Percentiles rank a stretch among this genome's conserved stretches.
phyloP scores from a whole-genome alignment of 2,797 vertebrate species.

The Notoglanidium macrostoma region DNA sequence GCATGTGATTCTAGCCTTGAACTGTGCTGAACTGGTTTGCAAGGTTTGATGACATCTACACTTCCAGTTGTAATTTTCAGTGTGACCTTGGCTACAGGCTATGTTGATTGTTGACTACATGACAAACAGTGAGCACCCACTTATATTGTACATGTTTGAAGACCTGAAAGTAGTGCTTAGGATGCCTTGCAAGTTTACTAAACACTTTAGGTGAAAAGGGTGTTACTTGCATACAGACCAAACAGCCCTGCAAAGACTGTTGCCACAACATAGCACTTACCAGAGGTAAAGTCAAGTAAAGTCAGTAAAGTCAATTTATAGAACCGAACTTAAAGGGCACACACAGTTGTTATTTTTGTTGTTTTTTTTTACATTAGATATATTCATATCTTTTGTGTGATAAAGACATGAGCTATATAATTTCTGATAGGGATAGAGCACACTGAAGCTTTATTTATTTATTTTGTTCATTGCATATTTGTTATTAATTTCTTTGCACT shows the following conservation, averaged over 20 bases:
- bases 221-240: conserved; percentile 8
- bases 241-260: conserved; percentile 18
- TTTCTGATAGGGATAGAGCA: not conserved
- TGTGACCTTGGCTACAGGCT: not conserved
- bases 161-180: not conserved
- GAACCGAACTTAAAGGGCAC: not conserved
- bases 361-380: not conserved
- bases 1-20: not conserved
- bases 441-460: not conserved
- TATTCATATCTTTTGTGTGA: not conserved
- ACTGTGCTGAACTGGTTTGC: not conserved
- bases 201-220: conserved; percentile 24
- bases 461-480: not conserved
- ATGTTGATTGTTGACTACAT: conserved; percentile 2
- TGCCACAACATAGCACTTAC: conserved; percentile 35
- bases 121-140: conserved; percentile 3
- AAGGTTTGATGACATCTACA: not conserved
- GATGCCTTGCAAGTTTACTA: conserved; percentile 19
- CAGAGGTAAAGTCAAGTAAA: not conserved
- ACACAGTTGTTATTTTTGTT: too few species aligned
- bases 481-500: not conserved
- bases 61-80: not conserved
- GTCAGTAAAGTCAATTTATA: not conserved
- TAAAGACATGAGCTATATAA: not conserved
- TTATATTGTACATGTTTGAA: not conserved